Evolutionary conservation across 2,888 invertebrate genomes (phyloP).

Genomic region (Rugalucina vietnamica): DNA sequence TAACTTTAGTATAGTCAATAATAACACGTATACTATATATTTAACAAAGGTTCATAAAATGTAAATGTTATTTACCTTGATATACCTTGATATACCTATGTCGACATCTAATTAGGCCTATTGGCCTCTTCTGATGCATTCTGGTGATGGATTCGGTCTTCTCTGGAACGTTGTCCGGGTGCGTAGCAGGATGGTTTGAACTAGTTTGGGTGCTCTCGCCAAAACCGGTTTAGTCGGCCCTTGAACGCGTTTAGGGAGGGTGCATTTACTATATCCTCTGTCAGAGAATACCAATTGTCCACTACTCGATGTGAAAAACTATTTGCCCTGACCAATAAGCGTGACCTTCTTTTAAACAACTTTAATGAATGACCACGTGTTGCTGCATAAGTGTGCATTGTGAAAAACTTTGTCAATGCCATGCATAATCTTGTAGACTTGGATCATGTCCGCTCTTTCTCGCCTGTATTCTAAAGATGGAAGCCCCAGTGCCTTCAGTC

Average conservation of each 20-base stretch:
- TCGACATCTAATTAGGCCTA: background rate
- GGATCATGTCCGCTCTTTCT: too few relatives aligned
- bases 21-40: too few relatives aligned
- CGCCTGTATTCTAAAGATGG: too few relatives aligned
- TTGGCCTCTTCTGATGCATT: conserved; percentile 1
- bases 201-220: background rate
- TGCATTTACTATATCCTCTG: background rate
- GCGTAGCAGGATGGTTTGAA: background rate
- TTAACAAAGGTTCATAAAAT: too few relatives aligned
- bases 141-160: background rate
- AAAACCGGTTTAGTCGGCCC: too few relatives aligned
- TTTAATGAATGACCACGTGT: background rate
- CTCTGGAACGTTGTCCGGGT: background rate
- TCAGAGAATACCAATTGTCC: background rate
- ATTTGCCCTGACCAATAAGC: background rate
- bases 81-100: too few relatives aligned
- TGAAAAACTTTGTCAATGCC: too few relatives aligned
- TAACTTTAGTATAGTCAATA: too few relatives aligned
- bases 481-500: too few relatives aligned
- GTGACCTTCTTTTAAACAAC: background rate
- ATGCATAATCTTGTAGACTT: too few relatives aligned
- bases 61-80: too few relatives aligned
- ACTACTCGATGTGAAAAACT: background rate
- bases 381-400: background rate
- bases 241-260: too few relatives aligned